Base-by-base conservation (phyloP, 1,140 invertebrate species). In the Macrostomum lignano region DNA sequence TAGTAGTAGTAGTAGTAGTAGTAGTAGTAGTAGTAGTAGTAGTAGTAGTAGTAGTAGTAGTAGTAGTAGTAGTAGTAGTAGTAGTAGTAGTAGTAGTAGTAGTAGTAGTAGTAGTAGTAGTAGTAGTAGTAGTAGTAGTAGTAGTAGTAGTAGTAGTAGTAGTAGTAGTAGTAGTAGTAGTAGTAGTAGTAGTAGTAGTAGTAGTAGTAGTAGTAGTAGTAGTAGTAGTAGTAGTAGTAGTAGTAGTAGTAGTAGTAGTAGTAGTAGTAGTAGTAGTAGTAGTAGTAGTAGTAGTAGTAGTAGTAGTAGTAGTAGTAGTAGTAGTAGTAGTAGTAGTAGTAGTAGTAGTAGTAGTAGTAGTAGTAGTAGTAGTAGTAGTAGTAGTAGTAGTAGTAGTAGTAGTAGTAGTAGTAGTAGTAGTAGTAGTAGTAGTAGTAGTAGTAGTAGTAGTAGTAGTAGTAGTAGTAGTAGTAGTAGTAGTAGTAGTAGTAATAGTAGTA, bases 131-230 rank as follows among this genome's bases (percentile, higher is more conserved):
- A 22, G 31, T 33, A 33, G 31, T 33, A 21, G 31, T 21, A 21
- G 31, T 33, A 7, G 28, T 30, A 33, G 17, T 21, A 33, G 31
- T 33, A 32, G 31, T 33, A 33, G 31, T 24, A 33, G 31, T 33
- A 33, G 31, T 33, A 31, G 31, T 33, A 31, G 31, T 21, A 33
- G 31, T 24, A 31, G 17, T 33, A 33, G 31, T 33, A 33, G 31
- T 33, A 33, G 31, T 33, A 33, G 31, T 33, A 33, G 31, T 33
- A 33, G 31, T 33, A 32, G 2, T 33, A 33, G 31, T 33, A 33
- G 31, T 33, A 25, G 31, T 33, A 33, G 31, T 33, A 25, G 31
- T 33, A 23, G 31, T 33, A 33, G 31, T 33, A 33, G 31, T 33
- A 33, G 31, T 31, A 33, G 31, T 33, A 33, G 31, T 33, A 33